Percentiles rank a stretch among this genome's conserved stretches.
Conservation (phyloP, 2,797 vertebrate species). For the Microctenopoma lineatum region DNA sequence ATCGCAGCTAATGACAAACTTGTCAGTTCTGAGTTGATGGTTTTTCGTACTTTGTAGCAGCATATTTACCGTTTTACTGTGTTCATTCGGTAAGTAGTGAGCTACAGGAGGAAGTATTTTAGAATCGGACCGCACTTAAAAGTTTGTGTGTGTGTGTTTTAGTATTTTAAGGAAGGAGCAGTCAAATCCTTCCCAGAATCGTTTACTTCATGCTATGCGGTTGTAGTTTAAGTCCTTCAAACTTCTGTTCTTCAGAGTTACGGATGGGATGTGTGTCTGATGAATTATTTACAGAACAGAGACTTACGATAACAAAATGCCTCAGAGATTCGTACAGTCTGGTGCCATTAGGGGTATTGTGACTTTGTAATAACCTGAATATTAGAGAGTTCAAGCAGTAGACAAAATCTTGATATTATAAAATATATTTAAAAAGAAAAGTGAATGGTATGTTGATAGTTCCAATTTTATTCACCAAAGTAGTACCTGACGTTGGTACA, state of each 20-base stretch:
- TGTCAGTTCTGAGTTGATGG: conserved; percentile 17
- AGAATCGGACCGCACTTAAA: no score
- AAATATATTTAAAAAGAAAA: background rate
- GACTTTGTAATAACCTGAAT: conserved; percentile 29
- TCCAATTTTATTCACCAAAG: background rate
- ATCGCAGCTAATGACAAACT: conserved; percentile 40
- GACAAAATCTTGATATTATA: background rate
- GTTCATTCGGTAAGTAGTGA: background rate
- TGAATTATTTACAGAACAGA: conserved; percentile 69
- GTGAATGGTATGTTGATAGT: background rate
- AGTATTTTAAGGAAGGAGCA: background rate
- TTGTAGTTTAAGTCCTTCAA: conserved; percentile 49
- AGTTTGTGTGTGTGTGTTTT: no score
- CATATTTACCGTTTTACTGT: background rate
- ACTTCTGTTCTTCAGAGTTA: conserved; percentile 52
- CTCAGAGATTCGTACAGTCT: conserved; percentile 52
- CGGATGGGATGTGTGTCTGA: conserved; percentile 39
- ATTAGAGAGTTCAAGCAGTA: background rate
- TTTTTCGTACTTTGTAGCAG: background rate
- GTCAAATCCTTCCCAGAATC: conserved; percentile 29
- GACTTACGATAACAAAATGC: conserved; percentile 71
- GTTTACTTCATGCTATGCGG: conserved; percentile 33
- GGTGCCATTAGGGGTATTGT: conserved; percentile 44
- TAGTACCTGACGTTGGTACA: background rate
- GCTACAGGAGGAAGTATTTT: background rate